Base-by-base conservation (phyloP, 2,888 invertebrate genomes). In the Doris montereyensis region DNA sequence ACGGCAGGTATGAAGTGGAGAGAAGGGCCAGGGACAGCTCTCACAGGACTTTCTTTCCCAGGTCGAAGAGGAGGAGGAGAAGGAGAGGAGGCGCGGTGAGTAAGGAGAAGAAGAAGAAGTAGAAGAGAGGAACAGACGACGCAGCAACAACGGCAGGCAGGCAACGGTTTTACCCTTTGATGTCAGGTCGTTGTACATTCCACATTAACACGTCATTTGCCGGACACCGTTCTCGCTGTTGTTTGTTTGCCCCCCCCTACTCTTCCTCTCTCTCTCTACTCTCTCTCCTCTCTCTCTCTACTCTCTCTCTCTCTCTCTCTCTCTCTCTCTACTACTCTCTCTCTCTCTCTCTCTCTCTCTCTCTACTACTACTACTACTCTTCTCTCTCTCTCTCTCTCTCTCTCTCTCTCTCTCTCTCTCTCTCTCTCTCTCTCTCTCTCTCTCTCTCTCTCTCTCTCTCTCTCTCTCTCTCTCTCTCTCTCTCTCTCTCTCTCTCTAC, bases 311-410 rank as follows among this genome's bases (percentile, higher is more conserved):
- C 58, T 74, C 26, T 74, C 28, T 74, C 58, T 74, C 28, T 74
- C 28, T 74, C 1, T 21, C 30, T 32, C 8, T 41, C 52, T 17
- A 41, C 17, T 17, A 41, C 17, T 17, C 52, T 41, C 17, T 28
- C 68, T 68, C 68, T 68, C 68, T 68, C 68, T 68, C 68, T 30
- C 68, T 68, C 68, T 30, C 68, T 68, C 68, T 68, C 68, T 68
- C 30, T 68, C 68, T 68, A 5, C 4, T 21, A 17, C 5, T n/a
- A 13, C 21, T 24, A 13, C 62, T 62, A 5, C 62, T n/a, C 21
- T 30, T 24, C 68, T 28, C 30, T 68, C 30, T 68, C 24, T 30
- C 30, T 28, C 26, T 68, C 30, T 68, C 30, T 28, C 1, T 73
- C 35, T 52, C 10, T 41, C 24, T 52, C 24, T 52, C 3, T 57